Evolutionary conservation across 1,140 invertebrate species (phyloP), one percentile per base, ranked within the genome.

Genomic region (Conus betulinus): DNA sequence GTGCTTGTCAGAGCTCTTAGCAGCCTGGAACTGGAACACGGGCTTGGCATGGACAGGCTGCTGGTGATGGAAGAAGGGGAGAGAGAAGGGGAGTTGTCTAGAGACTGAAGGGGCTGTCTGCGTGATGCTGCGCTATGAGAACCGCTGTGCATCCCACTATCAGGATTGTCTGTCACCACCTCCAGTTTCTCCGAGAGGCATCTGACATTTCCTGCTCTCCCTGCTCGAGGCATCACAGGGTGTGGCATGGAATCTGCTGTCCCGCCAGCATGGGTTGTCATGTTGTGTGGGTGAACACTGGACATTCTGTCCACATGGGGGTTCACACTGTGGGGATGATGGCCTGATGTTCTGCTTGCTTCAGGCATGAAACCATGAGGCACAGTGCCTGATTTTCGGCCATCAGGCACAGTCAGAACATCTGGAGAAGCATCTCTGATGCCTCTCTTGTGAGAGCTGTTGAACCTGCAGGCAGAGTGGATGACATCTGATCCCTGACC

Each of bases 81-180:
- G n/a, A 88, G 67, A 15, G 67, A 83, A 25, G 87, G 87, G 63
- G 79, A 84, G 51, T 88, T 88, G 52, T 88, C 87, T 23, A 88
- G 82, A 4, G 63, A 71, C 39, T 84, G 67, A 5, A 88, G 63
- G n/a, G 87, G 87, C 51, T 88, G 87, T 71, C 87, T 55, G 51
- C n/a, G 85, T 11, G 81, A 71, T 17, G 52, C 13, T 20, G 52
- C 10, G 5, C 81, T 83, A 23, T 63, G 55, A 8, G 57, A 84
- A 55, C 55, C 57, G 82, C 82, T 84, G 82, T 84, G 79, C 79
- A 81, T 81, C 23, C 79, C 79, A 51, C 79, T 81, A 51, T 81
- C 79, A 81, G 79, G 79, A 17, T 81, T 52, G 39, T 81, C 79
- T 7, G 79, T 53, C 20, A 51, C 79, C 79, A 53, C 51, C 39